Evolutionary conservation across 2,113 vertebrate genomes (phyloP), one percentile per base, ranked within the genome.

Genomic region (Eptesicus fuscus): DNA sequence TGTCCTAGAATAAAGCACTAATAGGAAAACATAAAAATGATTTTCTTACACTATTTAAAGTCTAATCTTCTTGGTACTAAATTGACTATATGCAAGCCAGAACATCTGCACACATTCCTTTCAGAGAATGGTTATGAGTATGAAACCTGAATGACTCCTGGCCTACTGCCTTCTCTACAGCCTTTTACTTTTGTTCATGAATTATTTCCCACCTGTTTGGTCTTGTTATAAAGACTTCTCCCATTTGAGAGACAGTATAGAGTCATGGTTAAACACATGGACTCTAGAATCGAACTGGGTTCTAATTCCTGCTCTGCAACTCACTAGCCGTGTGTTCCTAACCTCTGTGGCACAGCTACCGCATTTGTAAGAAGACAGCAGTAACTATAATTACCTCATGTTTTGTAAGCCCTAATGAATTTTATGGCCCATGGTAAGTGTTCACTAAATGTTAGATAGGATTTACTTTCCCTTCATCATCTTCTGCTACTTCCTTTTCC

Each of bases 11-110:
- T 5, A 91, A 49, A 95, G 20, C n/a, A 94, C 32, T 18, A 74
- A 65, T 28, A 96, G 76, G 78, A 86, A 83, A 53, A 70, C 28
- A 83, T 71, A 94, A 86, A 92, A 96, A 49, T 28, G 28, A 83
- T 65, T 84, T 67, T 47, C 40, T 84, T 94, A 28, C 79, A 67
- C 37, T 67, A 67, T 90, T 79, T 76, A 69, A 92, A 94, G 63
- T 65, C 83, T 79, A 74, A 74, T 85, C 40, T 47, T 22, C 40
- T 56, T 83, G 42, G 74, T 91, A 78, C 82, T 94, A 91, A 88
- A 51, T n/a, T 78, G 92, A 35, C 63, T 86, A 51, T 35, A 32
- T 42, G 25, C 17, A 90, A 82, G 47, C 69, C 88, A 93, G 78
- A 85, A 74, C 35, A 49, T 69, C 40, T 85, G 73, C 61, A 56